Evolutionary conservation across 92 coral and sea anemone genomes (phyloP), one percentile per base, ranked within the genome.

Genomic region (Porites lobata): DNA sequence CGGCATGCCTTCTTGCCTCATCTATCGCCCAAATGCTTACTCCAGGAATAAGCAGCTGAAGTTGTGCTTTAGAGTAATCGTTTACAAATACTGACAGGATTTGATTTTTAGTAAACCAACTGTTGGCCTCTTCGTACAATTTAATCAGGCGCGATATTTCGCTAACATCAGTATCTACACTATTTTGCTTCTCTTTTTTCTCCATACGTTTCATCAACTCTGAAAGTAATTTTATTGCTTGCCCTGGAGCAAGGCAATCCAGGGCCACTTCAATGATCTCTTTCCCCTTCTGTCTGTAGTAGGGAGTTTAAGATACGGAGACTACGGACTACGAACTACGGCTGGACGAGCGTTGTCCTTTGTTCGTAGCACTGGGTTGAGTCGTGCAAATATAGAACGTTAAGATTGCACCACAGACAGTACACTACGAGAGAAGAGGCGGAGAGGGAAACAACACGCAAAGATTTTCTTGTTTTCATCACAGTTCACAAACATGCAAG

Each of bases 1-100:
- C 50, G 4, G 85, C 85, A 29, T 86, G 90, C 21, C 56, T 77
- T 9, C 84, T 52, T 56, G 76, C 89, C 63, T 85, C 89, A 19
- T 85, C 89, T 76, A 85, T 77, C 8, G 75, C 76, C 89, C 89
- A 85, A 12, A 50, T 77, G 43, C 75, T 64, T 50, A 85, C 21
- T 6, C 84, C 89, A 32, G 89, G 89, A 50, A 85, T 78, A 22
- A 85, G n/a, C 19, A 54, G 26, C 15, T 71, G 82, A 68, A 86
- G 77, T 7, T n/a, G 69, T 62, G 90, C 65, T 57, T 86, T 86
- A 59, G 76, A n/a, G 67, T 77, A 66, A 69, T 86, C 85, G 56
- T 78, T 78, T 7, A 69, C 90, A 78, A 86, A 86, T 47, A 86
- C 65, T 24, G 86, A 82, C 63, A 70, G 66, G 61, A 82, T 82